Evolutionary conservation across 1,140 invertebrate species (phyloP).

Genomic region (Sinella curviseta): DNA sequence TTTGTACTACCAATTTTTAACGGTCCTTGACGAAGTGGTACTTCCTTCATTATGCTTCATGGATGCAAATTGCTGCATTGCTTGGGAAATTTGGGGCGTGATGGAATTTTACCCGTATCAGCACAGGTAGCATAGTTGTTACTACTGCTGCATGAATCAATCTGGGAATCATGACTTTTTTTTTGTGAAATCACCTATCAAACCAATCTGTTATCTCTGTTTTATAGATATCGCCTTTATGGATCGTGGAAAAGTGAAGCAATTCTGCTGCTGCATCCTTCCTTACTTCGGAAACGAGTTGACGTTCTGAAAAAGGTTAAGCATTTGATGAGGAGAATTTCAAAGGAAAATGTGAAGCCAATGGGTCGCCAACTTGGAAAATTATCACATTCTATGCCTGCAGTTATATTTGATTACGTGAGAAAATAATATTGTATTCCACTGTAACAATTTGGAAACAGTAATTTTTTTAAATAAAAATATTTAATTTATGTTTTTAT

Average conservation of each 20-base stretch:
- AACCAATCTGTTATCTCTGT: background rate
- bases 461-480: background rate
- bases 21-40: constrained; percentile 80
- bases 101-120: constrained; percentile 91
- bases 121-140: constrained; percentile 71
- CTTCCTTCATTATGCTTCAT: constrained; percentile 87
- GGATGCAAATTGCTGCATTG: constrained; percentile 91
- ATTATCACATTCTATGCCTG: constrained; percentile 91
- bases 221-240: constrained; percentile 79
- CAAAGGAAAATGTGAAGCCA: constrained; percentile 97
- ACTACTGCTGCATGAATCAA: background rate
- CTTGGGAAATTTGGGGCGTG: constrained; percentile 92
- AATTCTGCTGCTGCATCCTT: constrained; percentile 76
- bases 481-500: constrained; percentile 15
- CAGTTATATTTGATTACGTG: constrained; percentile 94
- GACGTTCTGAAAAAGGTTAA: constrained; percentile 89
- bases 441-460: too few relatives aligned
- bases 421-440: too few relatives aligned
- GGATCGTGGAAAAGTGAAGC: constrained; percentile 87
- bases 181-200: constrained; percentile 26
- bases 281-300: constrained; percentile 76
- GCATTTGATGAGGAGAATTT: constrained; percentile 95
- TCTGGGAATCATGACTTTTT: background rate
- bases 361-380: constrained; percentile 94
- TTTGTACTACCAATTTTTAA: constrained; percentile 77